A percentile compares a stretch with the other conserved stretches of the same genome.
Evolutionary conservation across 1,140 invertebrate genomes (phyloP).

Genomic region (Pseudomyrmex flavicornis): DNA sequence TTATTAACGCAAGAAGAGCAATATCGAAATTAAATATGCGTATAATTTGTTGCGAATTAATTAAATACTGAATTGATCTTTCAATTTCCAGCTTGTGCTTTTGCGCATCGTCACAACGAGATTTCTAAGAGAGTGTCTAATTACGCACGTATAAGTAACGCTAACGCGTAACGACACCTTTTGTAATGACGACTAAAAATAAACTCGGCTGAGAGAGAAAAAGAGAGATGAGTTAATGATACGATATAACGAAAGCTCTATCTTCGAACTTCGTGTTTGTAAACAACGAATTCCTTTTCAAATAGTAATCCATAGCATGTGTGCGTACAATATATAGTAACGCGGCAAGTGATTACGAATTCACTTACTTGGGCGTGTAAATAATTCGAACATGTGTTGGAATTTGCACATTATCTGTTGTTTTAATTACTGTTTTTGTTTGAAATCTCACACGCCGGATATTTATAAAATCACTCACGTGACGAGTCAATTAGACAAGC

Average conservation of each 20-base stretch:
- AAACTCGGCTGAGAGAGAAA: neutral
- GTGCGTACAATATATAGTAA: neutral
- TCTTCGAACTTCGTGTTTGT: conserved; percentile 57
- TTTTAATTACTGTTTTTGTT: neutral
- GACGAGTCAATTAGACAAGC: neutral
- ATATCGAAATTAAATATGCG: neutral
- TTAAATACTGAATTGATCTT: neutral
- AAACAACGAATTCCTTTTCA: conserved; percentile 55
- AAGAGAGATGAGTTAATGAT: neutral
- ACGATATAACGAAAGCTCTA: conserved; percentile 29
- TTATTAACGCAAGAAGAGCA: neutral
- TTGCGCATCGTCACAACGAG: neutral
- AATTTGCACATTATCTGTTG: conserved; percentile 2
- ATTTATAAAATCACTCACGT: neutral
- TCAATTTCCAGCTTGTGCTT: neutral
- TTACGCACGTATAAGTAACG: neutral
- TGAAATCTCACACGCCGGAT: neutral
- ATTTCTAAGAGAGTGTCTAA: neutral
- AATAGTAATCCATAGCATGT: neutral
- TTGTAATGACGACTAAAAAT: neutral
- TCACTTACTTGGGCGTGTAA: neutral
- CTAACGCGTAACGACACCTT: neutral
- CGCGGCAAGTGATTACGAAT: neutral
- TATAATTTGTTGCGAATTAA: no score
- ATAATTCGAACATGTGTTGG: neutral